Percentiles rank a stretch among this genome's conserved stretches.
These are phyloP conservation scores for Parauchenoglanis punctatus DNA, from an alignment of 2,797 vertebrate genomes.

Conservation along the genomic window DNA sequence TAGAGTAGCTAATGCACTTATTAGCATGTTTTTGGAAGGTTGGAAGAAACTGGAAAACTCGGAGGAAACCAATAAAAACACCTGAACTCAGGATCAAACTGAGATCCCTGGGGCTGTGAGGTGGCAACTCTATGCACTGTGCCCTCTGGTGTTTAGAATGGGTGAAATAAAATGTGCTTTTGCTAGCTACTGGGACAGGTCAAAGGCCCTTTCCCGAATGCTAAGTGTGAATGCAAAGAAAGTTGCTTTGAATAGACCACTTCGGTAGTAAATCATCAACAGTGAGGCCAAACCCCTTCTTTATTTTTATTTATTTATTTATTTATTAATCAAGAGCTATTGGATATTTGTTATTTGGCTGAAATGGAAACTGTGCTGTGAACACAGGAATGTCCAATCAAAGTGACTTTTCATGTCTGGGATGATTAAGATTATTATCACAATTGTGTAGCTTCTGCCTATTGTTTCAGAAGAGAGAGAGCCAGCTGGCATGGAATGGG, in stretches of 20 bases:
- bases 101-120: not conserved
- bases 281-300: not conserved
- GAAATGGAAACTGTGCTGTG: not conserved
- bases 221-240: not conserved
- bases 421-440: constrained; percentile 17
- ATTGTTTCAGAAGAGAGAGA: constrained; percentile 60
- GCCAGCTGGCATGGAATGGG: constrained; percentile 77
- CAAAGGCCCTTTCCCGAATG: not conserved
- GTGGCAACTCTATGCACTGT: not conserved
- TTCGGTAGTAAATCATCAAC: not conserved
- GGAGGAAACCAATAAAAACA: not conserved
- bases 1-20: not conserved
- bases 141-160: not conserved
- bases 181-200: not conserved
- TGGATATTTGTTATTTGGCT: not conserved
- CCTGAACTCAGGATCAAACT: not conserved
- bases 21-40: not conserved
- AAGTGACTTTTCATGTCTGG: not conserved
- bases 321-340: not conserved
- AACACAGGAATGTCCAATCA: not conserved
- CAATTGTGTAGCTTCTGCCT: constrained; percentile 72
- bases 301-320: too few relatives aligned
- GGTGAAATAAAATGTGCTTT: not conserved
- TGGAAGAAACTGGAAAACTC: not conserved
- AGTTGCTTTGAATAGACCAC: not conserved